Evolutionary conservation across 2,797 vertebrate genomes (phyloP), one percentile per base, ranked within the genome.

Genomic region (Gymnothorax reevesii): DNA sequence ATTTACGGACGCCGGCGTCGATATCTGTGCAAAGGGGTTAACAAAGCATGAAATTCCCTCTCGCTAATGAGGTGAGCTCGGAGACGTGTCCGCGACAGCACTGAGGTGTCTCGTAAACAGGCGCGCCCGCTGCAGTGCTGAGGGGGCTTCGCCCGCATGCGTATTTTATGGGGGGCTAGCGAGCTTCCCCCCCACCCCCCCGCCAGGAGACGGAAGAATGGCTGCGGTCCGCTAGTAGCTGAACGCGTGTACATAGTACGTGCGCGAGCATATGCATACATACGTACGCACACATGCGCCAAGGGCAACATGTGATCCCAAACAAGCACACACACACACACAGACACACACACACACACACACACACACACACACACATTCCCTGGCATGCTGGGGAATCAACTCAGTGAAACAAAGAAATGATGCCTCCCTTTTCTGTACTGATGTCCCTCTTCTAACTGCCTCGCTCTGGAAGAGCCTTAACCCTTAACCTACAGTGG

Each of bases 1-100:
- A 42, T 42, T 42, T 42, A 42, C 33, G 2, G 33, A 42, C 33
- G 33, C 33, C 33, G 2, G 33, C 33, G 33, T 42, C 33, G 33
- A 42, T 42, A 42, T 42, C 33, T 42, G 33, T 42, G 33, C 33
- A 42, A 42, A 42, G 33, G 33, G 33, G 33, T 42, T 42, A 86
- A 86, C 60, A 86, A 86, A 86, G 85, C 85, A 71, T 86, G 75
- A 86, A 86, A 86, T 77, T 86, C 85, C 85, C 79, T 86, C 64
- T 80, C 57, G 59, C 57, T 86, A 86, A 86, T 80, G 85, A 86
- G 85, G 59, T 22, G 75, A n/a, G 59, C 57, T 64, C 20, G 22
- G 73, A 77, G 57, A 85, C 75, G 84, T 33, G 52, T 77, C 84
- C 57, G 73, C 49, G 27, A 82, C 57, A 33, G 52, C 42, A 57